phyloP scores from a whole-genome alignment of 2,113 vertebrate genomes.

The Falco punctatus region DNA sequence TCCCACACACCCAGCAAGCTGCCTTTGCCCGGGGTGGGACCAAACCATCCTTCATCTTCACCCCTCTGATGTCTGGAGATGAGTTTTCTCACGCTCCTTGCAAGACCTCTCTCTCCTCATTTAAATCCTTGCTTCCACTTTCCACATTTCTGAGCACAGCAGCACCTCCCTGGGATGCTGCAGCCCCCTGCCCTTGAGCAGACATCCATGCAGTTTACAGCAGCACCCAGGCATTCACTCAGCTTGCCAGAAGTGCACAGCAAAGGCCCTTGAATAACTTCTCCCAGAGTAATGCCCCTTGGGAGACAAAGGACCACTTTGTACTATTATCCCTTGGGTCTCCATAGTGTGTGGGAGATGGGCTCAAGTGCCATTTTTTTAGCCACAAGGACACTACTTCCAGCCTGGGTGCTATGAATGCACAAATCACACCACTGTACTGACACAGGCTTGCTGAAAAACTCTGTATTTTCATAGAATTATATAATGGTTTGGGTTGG shows the following conservation, averaged over 20 bases:
- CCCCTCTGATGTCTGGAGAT: background rate
- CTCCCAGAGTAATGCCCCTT: background rate
- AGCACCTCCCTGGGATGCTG: background rate
- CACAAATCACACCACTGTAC: background rate
- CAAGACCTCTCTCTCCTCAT: background rate
- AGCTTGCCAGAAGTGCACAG: background rate
- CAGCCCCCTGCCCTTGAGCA: background rate
- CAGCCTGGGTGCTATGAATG: background rate
- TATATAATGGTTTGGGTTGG: no score
- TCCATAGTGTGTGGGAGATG: rapidly evolving
- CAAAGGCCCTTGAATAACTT: background rate
- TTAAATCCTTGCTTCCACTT: background rate
- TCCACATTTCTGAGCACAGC: background rate
- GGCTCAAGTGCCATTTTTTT: background rate
- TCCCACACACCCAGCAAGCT: background rate
- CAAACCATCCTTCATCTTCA: background rate
- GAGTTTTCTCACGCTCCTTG: background rate
- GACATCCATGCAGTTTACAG: background rate
- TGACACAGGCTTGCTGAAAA: background rate
- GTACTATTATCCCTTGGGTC: background rate
- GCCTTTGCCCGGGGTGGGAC: background rate
- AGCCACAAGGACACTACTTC: background rate
- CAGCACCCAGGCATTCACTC: background rate
- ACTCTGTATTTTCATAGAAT: background rate
- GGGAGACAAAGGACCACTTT: background rate